Conservation (phyloP, 2,797 vertebrate species). For the Rhinatrema bivittatum region DNA sequence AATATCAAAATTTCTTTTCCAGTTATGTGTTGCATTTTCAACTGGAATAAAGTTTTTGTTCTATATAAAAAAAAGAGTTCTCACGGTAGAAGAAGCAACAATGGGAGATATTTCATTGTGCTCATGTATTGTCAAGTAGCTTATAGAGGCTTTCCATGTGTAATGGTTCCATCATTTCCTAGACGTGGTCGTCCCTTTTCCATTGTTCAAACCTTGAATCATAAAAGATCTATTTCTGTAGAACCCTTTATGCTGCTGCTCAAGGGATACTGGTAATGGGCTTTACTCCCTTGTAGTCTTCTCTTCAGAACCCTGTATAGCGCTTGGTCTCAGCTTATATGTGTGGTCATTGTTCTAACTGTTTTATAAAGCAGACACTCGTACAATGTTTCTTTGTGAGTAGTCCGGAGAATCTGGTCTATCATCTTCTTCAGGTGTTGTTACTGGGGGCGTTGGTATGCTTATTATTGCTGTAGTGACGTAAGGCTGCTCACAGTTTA, state of each 20-base stretch:
- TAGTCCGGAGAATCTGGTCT: conserved; percentile 68
- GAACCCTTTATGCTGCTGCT: conserved; percentile 14
- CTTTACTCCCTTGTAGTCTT: conserved; percentile 30
- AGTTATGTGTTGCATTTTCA: conserved; percentile 51
- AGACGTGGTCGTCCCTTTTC: conserved; percentile 41
- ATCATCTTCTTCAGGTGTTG: conserved; percentile 66
- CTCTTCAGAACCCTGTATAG: conserved; percentile 23
- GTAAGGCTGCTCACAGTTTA: conserved; percentile 83
- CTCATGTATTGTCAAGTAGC: conserved; percentile 59
- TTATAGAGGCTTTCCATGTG: conserved; percentile 25
- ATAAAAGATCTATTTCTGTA: conserved; percentile 25
- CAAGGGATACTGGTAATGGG: conserved; percentile 20
- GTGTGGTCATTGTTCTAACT: conserved; percentile 34
- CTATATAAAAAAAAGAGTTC: conserved; percentile 67
- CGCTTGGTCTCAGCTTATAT: conserved; percentile 34
- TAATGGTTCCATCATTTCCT: conserved; percentile 24
- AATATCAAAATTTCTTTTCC: conserved; percentile 65
- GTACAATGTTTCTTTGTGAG: conserved; percentile 79
- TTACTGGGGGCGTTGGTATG: conserved; percentile 71
- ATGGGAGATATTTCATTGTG: conserved; percentile 65
- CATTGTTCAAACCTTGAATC: conserved; percentile 19
- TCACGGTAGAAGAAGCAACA: conserved; percentile 61
- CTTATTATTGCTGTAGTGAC: conserved; percentile 82
- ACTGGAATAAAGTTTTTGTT: conserved; percentile 42
- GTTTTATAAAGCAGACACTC: conserved; percentile 89